Evolutionary conservation across 1,140 invertebrate genomes (phyloP).

Genomic region (Drosophila insularis): DNA sequence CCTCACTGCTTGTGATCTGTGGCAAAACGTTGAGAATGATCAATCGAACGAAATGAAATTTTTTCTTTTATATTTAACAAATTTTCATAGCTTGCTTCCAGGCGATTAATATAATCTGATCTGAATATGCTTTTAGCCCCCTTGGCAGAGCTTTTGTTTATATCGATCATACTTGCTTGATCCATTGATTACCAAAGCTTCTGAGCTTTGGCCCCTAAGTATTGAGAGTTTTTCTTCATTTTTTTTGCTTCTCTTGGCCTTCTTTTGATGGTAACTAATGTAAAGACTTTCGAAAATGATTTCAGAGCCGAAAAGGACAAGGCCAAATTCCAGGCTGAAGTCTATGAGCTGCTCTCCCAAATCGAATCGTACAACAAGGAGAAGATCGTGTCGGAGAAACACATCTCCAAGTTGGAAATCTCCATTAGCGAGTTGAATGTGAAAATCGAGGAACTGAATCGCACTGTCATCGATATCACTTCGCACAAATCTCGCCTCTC

Average conservation of each 20-base stretch:
- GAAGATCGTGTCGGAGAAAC: constrained; percentile 92
- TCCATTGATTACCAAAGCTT: constrained; percentile 20
- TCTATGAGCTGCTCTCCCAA: constrained; percentile 96
- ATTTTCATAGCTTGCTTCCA: constrained; percentile 68
- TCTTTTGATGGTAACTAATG: constrained; percentile 25
- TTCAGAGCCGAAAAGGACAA: constrained; percentile 97
- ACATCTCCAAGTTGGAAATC: constrained; percentile 94
- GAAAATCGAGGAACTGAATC: constrained; percentile 97
- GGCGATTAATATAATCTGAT: constrained; percentile 35
- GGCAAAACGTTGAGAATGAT: not conserved
- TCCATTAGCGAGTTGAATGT: constrained; percentile 94
- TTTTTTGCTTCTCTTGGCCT: too few species aligned
- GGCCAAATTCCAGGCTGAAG: constrained; percentile 96
- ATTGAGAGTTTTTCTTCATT: constrained; percentile 22
- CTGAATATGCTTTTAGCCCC: constrained; percentile 41
- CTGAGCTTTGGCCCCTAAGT: constrained; percentile 49
- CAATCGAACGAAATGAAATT: constrained; percentile 8
- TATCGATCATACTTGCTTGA: constrained; percentile 15
- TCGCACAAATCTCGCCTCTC: constrained; percentile 94
- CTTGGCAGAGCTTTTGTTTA: constrained; percentile 39
- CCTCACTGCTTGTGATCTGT: not conserved
- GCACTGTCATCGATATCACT: constrained; percentile 96
- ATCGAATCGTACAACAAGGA: constrained; percentile 96
- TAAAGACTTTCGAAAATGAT: constrained; percentile 50
- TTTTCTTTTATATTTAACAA: constrained; percentile 30